Conservation (phyloP, 2,797 vertebrate species). For the Bradypus variegatus region DNA sequence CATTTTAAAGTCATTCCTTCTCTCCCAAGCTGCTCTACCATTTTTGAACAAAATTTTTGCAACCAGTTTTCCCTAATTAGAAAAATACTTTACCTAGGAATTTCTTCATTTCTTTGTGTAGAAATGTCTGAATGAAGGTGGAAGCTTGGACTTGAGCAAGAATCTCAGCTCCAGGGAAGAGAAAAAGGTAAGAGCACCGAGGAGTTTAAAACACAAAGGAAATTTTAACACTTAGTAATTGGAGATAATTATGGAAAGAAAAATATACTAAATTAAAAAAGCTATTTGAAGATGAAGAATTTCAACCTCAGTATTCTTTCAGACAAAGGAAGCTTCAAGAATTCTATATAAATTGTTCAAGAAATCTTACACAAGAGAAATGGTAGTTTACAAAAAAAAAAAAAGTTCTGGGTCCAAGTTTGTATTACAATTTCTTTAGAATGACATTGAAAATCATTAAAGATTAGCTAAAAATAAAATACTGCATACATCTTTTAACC, state of each 20-base stretch:
- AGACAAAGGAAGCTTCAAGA: not conserved
- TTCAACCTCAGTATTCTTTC: not conserved
- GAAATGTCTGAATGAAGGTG: not conserved
- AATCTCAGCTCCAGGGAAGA: not conserved
- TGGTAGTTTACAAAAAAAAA: not conserved
- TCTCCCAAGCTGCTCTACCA: not conserved
- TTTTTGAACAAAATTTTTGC: not conserved
- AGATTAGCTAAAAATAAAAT: not conserved
- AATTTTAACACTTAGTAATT: not conserved
- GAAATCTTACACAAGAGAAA: not conserved
- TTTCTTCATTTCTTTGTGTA: not conserved
- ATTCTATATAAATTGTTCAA: not conserved
- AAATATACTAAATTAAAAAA: not conserved
- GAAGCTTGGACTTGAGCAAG: not conserved
- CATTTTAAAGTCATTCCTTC: not conserved
- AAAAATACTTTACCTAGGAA: not conserved
- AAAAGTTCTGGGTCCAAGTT: not conserved
- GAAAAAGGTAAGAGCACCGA: not conserved
- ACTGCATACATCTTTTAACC: not conserved
- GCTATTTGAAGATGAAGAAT: not conserved
- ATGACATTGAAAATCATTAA: not conserved
- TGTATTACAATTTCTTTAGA: not conserved
- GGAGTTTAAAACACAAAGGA: not conserved
- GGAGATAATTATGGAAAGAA: not conserved
- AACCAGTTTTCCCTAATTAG: not conserved